Evolutionary conservation across 2,113 vertebrate species (phyloP), one percentile per base, ranked within the genome.

Genomic region (Montifringilla adamsi): DNA sequence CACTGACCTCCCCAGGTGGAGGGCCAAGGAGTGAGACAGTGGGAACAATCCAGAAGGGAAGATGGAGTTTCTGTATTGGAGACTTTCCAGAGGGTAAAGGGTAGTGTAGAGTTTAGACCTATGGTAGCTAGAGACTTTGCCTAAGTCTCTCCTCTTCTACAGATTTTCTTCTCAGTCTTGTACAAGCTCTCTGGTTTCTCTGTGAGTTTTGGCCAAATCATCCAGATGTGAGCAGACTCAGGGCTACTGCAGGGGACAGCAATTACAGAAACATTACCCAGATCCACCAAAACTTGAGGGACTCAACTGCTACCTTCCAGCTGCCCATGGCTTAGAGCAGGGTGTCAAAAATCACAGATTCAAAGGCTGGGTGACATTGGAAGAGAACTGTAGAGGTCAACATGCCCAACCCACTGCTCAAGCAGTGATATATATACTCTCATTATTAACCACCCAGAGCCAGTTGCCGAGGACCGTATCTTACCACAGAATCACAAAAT

Each of bases 121-220:
- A 4, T 0, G 0, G 14, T 1, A 0, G 47, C 35, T 59, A 50
- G 13, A 75, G 16, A 78, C 35, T 69, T 84, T 72, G 49, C 14
- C 21, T 15, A n/a, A 41, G 17, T 22, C 17, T 67, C 18, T 74
- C 10, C 39, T 87, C 49, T 83, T n/a, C 20, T 78, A 23, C 58
- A 56, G 31, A 37, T 73, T 84, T 92, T 55, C 33, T 73, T 52
- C 46, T 58, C 16, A 37, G 35, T 14, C 55, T 75, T 58, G 16
- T 11, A 26, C 24, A 26, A 56, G 12, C 28, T 28, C 37, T 52
- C 73, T 44, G 35, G 7, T 56, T 75, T 68, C 33, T 87, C 43
- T 47, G 5, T 31, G 73, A 78, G 22, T 66, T 77, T 59, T 75
- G 44, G 30, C 8, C 43, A 66, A 43, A 52, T 18, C 8, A 62